A percentile compares a stretch with the other conserved stretches of the same genome.
These are phyloP conservation scores for Pardosa pseudoannulata DNA, from an alignment of 2,888 invertebrate species.

Conservation along the genomic window DNA sequence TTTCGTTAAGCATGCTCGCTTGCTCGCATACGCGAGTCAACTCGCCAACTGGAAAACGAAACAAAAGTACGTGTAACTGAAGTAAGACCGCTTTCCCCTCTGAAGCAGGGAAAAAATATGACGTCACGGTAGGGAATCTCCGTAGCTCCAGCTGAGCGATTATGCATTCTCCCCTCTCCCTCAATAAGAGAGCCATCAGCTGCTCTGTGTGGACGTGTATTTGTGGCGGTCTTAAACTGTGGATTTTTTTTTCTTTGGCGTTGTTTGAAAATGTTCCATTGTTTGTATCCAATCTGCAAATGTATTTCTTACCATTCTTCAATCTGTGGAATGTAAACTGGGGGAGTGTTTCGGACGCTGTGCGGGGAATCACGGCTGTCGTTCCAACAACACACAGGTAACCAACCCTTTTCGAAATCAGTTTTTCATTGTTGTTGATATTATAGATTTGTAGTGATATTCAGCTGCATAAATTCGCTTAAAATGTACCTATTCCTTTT, in stretches of 20 bases:
- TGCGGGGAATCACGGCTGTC: not conserved
- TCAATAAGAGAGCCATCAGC: not conserved
- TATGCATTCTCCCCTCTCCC: not conserved
- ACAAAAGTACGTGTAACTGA: no score
- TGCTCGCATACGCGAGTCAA: no score
- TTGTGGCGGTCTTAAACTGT: not conserved
- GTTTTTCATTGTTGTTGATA: no score
- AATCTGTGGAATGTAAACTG: slow-evolving; percentile 16
- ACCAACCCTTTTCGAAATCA: no score
- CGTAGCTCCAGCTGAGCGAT: not conserved
- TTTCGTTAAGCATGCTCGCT: no score
- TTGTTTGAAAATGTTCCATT: not conserved
- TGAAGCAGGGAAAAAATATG: not conserved
- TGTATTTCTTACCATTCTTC: not conserved
- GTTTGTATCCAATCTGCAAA: not conserved
- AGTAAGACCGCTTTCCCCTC: no score
- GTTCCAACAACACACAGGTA: slow-evolving; percentile 6
- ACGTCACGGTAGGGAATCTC: slow-evolving; percentile 1
- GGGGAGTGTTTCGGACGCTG: slow-evolving; percentile 15
- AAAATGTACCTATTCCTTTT: no score
- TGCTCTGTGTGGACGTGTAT: not conserved
- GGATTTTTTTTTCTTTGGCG: not conserved
- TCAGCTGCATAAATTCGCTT: no score
- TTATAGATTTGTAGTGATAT: no score
- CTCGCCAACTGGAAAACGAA: no score